Evolutionary conservation across 2,113 vertebrate genomes (phyloP), one percentile per base, ranked within the genome.

Genomic region (Aptenodytes forsteri): DNA sequence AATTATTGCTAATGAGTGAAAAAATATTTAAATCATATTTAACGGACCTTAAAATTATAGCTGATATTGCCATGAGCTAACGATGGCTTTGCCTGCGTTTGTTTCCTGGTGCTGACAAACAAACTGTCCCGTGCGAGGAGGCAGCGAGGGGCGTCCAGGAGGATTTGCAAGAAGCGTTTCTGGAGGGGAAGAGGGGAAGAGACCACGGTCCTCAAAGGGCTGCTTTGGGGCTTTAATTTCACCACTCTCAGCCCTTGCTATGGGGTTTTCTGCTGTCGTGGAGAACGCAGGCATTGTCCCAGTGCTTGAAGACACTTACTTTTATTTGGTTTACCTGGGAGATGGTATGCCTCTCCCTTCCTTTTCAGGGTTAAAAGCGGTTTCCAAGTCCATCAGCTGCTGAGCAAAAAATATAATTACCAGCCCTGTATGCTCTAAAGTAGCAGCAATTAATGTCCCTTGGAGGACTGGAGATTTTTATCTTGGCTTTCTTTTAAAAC

Each of bases 21-120:
- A 97, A 96, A 97, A 97, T 80, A 95, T 95, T 97, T 93, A 96
- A 97, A 95, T 97, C 90, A 85, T 79, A 84, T 95, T 87, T 96
- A 98, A 97, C 88, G 7, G 96, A 95, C 97, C 87, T 96, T 49
- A 85, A 80, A 79, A 85, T 91, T 87, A 80, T 36, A 47, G 80
- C 66, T n/a, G 13, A 67, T 77, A 25, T 29, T 52, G 79, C 91
- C 90, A 46, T 36, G 47, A 91, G 89, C 47, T 71, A 44, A 75
- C 7, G 14, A 36, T 9, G 36, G 81, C 67, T 85, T 55, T 20
- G 61, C n/a, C 42, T 62, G 36, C 1, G 3, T 17, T 59, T 49
- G 32, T 75, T 66, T 52, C 76, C 47, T 15, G 65, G 12, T 32
- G 67, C 56, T 61, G 84, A 58, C 76, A 64, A 77, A 29, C 59